Percentiles rank a stretch among this genome's conserved stretches.
phyloP scores from a whole-genome alignment of 2,888 invertebrate species.

The Hemistola chrysoprasaria region DNA sequence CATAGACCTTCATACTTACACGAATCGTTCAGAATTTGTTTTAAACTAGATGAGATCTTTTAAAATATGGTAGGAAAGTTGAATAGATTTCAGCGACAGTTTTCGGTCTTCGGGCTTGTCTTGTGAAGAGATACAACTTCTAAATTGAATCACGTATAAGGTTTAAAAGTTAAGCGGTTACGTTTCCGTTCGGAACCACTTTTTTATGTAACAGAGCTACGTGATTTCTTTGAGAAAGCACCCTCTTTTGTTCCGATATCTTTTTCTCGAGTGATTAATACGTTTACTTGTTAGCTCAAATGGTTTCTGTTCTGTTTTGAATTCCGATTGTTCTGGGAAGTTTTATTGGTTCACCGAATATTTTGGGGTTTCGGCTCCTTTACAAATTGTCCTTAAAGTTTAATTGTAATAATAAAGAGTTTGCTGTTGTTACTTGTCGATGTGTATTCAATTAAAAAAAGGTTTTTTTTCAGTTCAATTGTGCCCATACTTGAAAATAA shows the following conservation, averaged over 20 bases:
- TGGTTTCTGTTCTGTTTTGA: constrained; percentile 43
- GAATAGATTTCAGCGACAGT: constrained; percentile 67
- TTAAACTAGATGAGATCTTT: constrained; percentile 44
- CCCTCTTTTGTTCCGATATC: constrained; percentile 61
- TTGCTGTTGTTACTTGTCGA: too few species aligned
- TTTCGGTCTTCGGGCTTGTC: constrained; percentile 56
- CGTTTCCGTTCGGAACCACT: constrained; percentile 69
- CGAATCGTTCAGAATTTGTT: constrained; percentile 38
- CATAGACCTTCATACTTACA: not conserved
- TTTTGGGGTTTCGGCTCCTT: too few species aligned
- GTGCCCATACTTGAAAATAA: too few species aligned
- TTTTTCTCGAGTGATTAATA: constrained; percentile 58
- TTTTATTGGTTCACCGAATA: constrained; percentile 17
- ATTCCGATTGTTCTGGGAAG: constrained; percentile 32
- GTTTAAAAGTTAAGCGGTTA: constrained; percentile 80
- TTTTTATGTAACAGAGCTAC: constrained; percentile 68
- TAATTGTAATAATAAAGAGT: not conserved
- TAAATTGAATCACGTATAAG: constrained; percentile 80
- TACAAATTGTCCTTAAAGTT: not conserved
- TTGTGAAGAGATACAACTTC: constrained; percentile 66
- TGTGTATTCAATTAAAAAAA: too few species aligned
- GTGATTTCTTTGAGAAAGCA: constrained; percentile 65
- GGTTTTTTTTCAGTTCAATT: too few species aligned
- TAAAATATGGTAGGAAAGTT: constrained; percentile 66
- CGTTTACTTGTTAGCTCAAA: constrained; percentile 59